A percentile compares a stretch with the other conserved stretches of the same genome.
Conservation (phyloP, 2,888 invertebrate genomes). For the Criorhina ranunculi region DNA sequence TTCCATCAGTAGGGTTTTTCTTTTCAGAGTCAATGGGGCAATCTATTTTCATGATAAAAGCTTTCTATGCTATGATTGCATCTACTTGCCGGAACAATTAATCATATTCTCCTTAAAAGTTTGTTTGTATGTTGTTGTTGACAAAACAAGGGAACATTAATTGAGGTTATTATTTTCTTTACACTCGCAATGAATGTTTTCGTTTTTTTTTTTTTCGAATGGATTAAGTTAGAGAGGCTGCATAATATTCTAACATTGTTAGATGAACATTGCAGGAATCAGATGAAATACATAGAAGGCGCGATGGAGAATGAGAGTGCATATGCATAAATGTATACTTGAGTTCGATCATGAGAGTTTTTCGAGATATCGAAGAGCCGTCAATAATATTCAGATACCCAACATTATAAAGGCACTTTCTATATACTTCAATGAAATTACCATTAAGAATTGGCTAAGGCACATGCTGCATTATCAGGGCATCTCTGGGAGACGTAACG, state of each 20-base stretch:
- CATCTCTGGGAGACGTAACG: too few relatives aligned
- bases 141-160: conserved; percentile 59
- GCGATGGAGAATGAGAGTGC: background rate
- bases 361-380: too few relatives aligned
- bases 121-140: conserved; percentile 37
- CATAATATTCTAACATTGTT: conserved; percentile 7
- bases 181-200: conserved; percentile 17
- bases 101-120: conserved; percentile 58
- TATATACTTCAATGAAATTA: too few relatives aligned
- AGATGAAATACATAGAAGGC: background rate
- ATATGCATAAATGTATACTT: too few relatives aligned
- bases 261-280: background rate
- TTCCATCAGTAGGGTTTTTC: conserved; percentile 27
- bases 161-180: conserved; percentile 44
- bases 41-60: conserved; percentile 63
- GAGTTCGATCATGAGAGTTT: too few relatives aligned
- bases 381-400: too few relatives aligned
- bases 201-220: conserved; percentile 11
- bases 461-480: too few relatives aligned
- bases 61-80: conserved; percentile 61
- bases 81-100: conserved; percentile 65
- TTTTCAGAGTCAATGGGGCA: conserved; percentile 64
- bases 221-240: conserved; percentile 6
- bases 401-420: too few relatives aligned
- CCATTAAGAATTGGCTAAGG: too few relatives aligned